Evolutionary conservation across 2,888 invertebrate species (phyloP).

Genomic region (Onchidella celtica): DNA sequence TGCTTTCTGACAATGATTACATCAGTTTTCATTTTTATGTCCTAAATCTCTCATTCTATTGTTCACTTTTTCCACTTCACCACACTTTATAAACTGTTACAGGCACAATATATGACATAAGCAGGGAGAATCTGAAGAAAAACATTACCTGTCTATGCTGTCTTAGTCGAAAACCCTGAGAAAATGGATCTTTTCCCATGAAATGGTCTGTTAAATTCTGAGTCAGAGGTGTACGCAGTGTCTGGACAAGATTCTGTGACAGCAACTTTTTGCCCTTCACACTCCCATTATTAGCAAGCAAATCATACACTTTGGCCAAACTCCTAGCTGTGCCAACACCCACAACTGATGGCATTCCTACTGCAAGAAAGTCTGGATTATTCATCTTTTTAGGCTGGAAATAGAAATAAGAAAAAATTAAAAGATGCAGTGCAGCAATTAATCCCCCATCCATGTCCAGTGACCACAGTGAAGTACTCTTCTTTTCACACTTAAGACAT

Average conservation of each 20-base stretch:
- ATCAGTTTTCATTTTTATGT: no score
- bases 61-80: no score
- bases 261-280: slow-evolving; percentile 56
- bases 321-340: slow-evolving; percentile 73
- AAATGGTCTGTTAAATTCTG: neutral
- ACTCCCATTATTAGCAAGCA: slow-evolving; percentile 68
- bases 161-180: neutral
- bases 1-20: no score
- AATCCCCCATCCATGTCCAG: no score
- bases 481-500: no score
- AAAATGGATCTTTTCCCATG: neutral
- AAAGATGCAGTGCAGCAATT: no score
- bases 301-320: slow-evolving; percentile 73
- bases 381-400: slow-evolving; percentile 54
- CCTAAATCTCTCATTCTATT: no score
- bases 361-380: slow-evolving; percentile 65
- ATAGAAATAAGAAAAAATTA: no score
- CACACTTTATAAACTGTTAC: no score
- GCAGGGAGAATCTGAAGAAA: neutral
- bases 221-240: neutral
- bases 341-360: slow-evolving; percentile 70
- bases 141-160: neutral
- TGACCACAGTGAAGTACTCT: no score
- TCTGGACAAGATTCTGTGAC: neutral
- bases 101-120: no score